Evolutionary conservation across 2,113 vertebrate species (phyloP).

Genomic region (Pedionomus torquatus): DNA sequence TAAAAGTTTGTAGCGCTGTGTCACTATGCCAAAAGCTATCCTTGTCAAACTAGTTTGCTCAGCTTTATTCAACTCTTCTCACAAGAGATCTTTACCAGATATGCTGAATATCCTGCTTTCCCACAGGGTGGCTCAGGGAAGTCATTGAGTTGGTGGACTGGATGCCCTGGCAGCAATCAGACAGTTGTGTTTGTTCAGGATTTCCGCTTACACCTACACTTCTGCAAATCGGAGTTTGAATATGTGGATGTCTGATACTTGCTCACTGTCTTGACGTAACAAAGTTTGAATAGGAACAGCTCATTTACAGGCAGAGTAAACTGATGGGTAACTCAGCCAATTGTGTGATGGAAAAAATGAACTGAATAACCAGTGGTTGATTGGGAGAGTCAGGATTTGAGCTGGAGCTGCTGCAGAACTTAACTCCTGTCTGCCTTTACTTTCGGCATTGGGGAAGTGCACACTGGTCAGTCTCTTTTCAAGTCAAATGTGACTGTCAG

Average conservation of each 20-base stretch:
- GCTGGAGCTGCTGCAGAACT: background rate
- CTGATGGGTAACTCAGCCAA: background rate
- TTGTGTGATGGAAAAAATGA: background rate
- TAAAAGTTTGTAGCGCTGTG: background rate
- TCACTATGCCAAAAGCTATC: background rate
- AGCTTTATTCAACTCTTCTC: background rate
- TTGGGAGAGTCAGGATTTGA: background rate
- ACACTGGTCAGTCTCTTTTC: background rate
- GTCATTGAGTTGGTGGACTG: background rate
- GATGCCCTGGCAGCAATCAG: background rate
- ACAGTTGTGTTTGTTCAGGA: constrained; percentile 25
- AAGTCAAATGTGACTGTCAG: background rate
- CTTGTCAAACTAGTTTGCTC: constrained; percentile 24
- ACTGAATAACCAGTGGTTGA: background rate
- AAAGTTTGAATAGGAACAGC: background rate
- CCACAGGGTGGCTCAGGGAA: background rate
- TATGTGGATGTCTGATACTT: background rate
- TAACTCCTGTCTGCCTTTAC: background rate
- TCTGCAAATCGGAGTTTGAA: background rate
- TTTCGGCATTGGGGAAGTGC: background rate
- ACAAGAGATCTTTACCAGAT: background rate
- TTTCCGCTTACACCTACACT: constrained; percentile 16
- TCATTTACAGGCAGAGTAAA: background rate
- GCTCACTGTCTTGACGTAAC: background rate
- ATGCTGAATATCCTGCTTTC: constrained; percentile 24